Base-by-base conservation (phyloP, 1,140 invertebrate species). In the Amyelois transitella region DNA sequence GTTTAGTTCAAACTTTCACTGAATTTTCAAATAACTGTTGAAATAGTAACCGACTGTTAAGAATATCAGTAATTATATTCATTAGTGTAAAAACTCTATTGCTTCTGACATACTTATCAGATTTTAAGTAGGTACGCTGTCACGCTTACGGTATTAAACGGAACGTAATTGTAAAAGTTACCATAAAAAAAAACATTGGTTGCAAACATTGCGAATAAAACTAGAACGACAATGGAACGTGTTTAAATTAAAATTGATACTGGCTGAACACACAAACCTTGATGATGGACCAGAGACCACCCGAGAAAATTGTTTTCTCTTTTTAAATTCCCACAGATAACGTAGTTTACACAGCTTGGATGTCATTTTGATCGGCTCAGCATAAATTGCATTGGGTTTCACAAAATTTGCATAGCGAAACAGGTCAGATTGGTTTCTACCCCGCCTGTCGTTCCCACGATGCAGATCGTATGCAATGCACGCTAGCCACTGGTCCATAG, bases 381-480 rank as follows among this genome's bases (percentile, higher is more conserved):
- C 65, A 55, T 61, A 62, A 69, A 65, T 63, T 52, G 51, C 48
- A 58, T 43, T 51, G 45, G 18, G 45, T 22, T 58, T 55, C 56
- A 58, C 63, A 51, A 61, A 63, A 72, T 72, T 72, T 69, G 69
- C 69, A 72, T 72, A 71, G 75, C 69, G 65, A 75, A 81, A 81
- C 78, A 62, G 75, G 78, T 79, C 68, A 50, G 73, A 60, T 76
- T 43, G 50, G 65, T 77, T 63, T 62, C 48, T 58, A 69, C 49
- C 44, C 49, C 22, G 53, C 55, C 28, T 55, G 21, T 52, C 50
- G 48, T 81, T 81, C 78, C 72, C 78, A 81, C 78, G 75, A 59
- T 62, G 28, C 38, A 54, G 20, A 56, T n/a, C n/a, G n/a, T n/a
- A 18, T 28, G 50, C 48, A 49, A 62, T 12, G 24, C 51, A 53